Conservation (phyloP, 2,113 vertebrate genomes). For the Lophius piscatorius region DNA sequence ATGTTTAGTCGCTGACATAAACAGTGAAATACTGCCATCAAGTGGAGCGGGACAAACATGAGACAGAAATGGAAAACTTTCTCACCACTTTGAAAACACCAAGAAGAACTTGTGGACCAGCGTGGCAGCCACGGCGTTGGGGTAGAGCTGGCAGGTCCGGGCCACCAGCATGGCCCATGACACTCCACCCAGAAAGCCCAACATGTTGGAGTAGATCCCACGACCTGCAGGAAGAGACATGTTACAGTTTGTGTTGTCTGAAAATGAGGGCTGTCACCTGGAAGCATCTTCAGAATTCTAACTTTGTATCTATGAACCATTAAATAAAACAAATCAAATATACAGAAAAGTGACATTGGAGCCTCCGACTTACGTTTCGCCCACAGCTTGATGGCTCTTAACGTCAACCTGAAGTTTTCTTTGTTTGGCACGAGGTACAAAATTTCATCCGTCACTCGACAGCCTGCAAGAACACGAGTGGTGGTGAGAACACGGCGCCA, state of each 20-base stretch:
- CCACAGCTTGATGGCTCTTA: slow-evolving; percentile 97
- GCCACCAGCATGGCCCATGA: slow-evolving; percentile 99
- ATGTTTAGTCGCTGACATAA: too few species aligned
- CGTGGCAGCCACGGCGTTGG: slow-evolving; percentile 93
- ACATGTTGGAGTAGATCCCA: slow-evolving; percentile 97
- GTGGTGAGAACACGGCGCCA: too few species aligned
- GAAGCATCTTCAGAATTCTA: too few species aligned
- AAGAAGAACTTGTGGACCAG: slow-evolving; percentile 97
- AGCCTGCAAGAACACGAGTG: slow-evolving; percentile 83
- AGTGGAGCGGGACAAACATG: too few species aligned
- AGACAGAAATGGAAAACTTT: too few species aligned
- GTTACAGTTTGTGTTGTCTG: too few species aligned
- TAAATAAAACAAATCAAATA: too few species aligned
- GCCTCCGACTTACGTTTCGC: slow-evolving; percentile 94
- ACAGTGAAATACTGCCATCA: too few species aligned
- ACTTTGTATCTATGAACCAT: too few species aligned
- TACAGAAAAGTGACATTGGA: background rate
- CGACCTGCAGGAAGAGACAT: slow-evolving; percentile 83
- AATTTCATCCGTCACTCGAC: slow-evolving; percentile 98
- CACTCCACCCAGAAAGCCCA: slow-evolving; percentile 97
- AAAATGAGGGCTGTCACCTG: too few species aligned
- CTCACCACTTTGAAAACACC: slow-evolving; percentile 97
- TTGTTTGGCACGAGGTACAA: slow-evolving; percentile 95
- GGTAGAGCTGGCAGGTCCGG: slow-evolving; percentile 94
- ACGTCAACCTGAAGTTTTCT: slow-evolving; percentile 93